Evolutionary conservation across 2,113 vertebrate genomes (phyloP).

Genomic region (Pollimyrus isidori): DNA sequence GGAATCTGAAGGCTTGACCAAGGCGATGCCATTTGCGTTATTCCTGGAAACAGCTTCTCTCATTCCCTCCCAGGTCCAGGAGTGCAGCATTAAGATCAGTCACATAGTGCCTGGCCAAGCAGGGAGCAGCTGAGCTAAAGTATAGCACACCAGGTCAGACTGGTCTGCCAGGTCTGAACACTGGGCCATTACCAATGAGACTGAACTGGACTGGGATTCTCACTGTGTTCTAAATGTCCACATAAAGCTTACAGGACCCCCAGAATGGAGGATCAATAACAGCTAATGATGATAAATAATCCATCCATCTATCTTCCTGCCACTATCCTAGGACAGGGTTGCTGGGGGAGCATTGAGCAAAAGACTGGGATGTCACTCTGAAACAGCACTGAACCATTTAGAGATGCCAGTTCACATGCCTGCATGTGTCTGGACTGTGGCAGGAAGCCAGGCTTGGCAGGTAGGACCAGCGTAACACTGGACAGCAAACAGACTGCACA

Average conservation of each 20-base stretch:
- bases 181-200: not conserved
- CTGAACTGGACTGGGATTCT: not conserved
- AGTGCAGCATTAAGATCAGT: not conserved
- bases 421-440: not conserved
- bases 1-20: not conserved
- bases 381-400: not conserved
- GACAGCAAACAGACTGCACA: not conserved
- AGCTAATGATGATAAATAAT: not conserved
- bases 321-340: not conserved
- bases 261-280: not conserved
- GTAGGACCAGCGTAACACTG: not conserved
- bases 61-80: not conserved
- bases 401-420: not conserved
- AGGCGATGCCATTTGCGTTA: not conserved
- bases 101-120: not conserved
- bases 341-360: not conserved
- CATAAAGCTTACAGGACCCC: not conserved
- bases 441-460: not conserved
- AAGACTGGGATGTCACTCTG: not conserved
- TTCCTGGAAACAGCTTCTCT: not conserved
- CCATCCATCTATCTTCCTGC: not conserved
- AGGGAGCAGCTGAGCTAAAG: not conserved
- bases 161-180: not conserved
- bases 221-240: not conserved
- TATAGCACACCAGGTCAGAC: not conserved